Base-by-base conservation (phyloP, 2,888 invertebrate species). In the Hylaea fasciaria region DNA sequence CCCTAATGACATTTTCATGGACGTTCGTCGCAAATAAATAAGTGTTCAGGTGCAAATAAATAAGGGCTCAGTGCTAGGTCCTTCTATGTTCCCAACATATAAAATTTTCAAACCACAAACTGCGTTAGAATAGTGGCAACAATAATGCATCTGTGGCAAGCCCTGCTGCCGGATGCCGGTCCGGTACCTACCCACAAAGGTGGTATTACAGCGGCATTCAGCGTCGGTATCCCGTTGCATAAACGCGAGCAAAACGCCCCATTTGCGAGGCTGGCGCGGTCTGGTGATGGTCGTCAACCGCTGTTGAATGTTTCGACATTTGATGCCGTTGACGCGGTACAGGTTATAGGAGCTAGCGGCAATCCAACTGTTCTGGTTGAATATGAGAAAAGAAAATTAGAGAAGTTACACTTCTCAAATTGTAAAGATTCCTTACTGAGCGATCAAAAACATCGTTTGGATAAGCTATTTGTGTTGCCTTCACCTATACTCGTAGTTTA, bases 181-280 rank as follows among this genome's bases (percentile, higher is more conserved):
- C 22, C 22, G 22, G 22, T 22, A 22, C 3, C 5, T 28, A 46
- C 50, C 44, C 55, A 57, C 60, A 55, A 63, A 60, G 61, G 63
- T 61, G 46, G 55, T 56, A 61, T 56, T 58, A 58, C 56, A 56
- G 39, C 41, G 50, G 54, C 57, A 50, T 56, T 57, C 52, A 53
- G 58, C 48, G 62, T 57, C 57, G 29, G 52, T 46, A 54, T 70
- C 65, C 72, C 70, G 72, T 72, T 70, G 70, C 64, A 45, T 65
- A 63, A 63, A 65, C 47, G 65, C 69, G 58, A 66, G 62, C 62
- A 64, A 62, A 63, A 58, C 57, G 67, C 57, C 64, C 64, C 54
- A 66, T 69, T 65, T 65, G 56, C 52, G 44, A 58, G 48, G 52
- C 41, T 41, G 56, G 46, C 56, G 57, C 60, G 56, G 60, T 55